Base-by-base conservation (phyloP, 2,888 invertebrate genomes). In the Rhagium mordax region DNA sequence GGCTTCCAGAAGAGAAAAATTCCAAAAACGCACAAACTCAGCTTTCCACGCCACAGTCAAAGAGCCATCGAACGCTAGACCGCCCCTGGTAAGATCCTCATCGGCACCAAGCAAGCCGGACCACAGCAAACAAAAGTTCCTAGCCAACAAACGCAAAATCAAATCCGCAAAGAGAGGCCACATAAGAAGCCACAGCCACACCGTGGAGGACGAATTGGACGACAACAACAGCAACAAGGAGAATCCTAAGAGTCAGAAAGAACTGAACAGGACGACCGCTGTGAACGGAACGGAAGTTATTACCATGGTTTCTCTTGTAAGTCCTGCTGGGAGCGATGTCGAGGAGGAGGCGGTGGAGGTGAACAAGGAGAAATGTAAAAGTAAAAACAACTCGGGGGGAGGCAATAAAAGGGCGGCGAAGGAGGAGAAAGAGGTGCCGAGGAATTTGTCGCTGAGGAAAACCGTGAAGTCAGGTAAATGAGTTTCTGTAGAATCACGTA, bases 281-380 rank as follows among this genome's bases (percentile, higher is more conserved):
- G 80, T 82, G 21, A 78, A 81, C 48, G 86, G 84, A 3, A 81
- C 82, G 1, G 90, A 89, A 51, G 88, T 93, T 41, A 90, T 92
- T 0, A 93, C 93, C 0, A 90, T 93, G 89, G 92, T 93, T 0
- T 93, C 93, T 0, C 85, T 93, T 55, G 88, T 93, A 3, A 93
- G 92, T 81, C 92, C 93, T 0, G 91, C 91, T 16, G 92, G 91
- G 48, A 93, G 92, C 81, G 93, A 93, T 70, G 90, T 89, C 18
- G 92, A 92, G 79, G 89, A 89, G 10, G 89, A 90, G 65, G 87
- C 87, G 4, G 88, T 89, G 71, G 88, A 79, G 18, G 72, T 77
- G 55, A 67, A 72, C 18, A 74, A 78, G 48, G 69, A 71, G 10
- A 76, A 77, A 24, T 64, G 62, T 21, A 77, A 76, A 7, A 75